Evolutionary conservation across 2,113 vertebrate species (phyloP).

Genomic region (Gobio gobio): DNA sequence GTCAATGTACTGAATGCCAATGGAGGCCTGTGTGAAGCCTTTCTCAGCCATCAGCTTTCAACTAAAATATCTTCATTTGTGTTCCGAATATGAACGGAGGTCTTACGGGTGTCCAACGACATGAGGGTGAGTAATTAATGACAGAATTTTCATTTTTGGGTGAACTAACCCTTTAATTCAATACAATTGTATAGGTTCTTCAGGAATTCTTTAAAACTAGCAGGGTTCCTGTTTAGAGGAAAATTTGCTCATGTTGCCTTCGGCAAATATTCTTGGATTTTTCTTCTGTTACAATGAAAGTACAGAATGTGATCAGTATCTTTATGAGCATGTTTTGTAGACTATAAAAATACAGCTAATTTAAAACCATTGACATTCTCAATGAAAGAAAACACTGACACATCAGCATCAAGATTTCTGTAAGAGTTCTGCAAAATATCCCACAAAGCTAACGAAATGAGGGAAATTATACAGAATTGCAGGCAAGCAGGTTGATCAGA

Average conservation of each 20-base stretch:
- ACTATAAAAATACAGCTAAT: neutral
- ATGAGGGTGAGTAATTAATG: no score
- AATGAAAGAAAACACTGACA: neutral
- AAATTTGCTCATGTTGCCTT: neutral
- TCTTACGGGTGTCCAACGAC: no score
- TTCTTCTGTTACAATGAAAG: neutral
- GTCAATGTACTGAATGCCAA: no score
- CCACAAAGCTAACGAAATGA: neutral
- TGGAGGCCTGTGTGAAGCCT: no score
- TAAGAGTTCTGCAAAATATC: neutral
- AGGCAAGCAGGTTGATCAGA: neutral
- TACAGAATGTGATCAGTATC: neutral
- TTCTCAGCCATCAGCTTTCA: no score
- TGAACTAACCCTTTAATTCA: no score
- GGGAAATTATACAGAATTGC: neutral
- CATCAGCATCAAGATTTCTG: neutral
- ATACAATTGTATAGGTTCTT: neutral
- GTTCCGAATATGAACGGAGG: no score
- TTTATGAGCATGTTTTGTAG: neutral
- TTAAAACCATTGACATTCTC: neutral
- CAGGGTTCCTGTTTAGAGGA: neutral
- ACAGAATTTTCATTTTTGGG: no score
- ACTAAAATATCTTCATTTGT: no score
- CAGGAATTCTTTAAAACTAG: neutral
- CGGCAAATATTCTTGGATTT: neutral